Base-by-base conservation (phyloP, 2,888 invertebrate genomes). In the Trichacis sp. region DNA sequence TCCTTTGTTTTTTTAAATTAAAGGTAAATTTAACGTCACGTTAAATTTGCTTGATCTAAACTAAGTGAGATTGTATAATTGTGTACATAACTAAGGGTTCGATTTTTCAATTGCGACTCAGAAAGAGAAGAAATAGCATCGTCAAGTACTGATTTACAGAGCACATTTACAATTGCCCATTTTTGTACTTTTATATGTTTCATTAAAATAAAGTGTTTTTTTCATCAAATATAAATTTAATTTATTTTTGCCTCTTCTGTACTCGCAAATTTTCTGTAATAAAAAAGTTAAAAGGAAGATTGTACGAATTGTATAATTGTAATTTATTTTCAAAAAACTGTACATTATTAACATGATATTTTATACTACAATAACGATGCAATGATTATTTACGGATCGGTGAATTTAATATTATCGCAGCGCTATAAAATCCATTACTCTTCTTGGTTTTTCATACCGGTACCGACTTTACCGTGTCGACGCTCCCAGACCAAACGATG, bases 401-500 rank as follows among this genome's bases (percentile, higher is more conserved):
- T 17, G 5, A 43, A 14, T 24, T 24, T 6, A 11, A 12, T 20
- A 46, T 29, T 4, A 24, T 19, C 14, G 24, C 24, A 12, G 6
- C 11, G 14, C 29, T 24, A 29, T 2, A 46, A 46, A 14, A 14
- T 19, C 24, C 18, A 46, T 12, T 46, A 24, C 4, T 46, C 40
- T 2, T 3, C 14, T 1, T 8, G 2, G 5, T 69, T 68, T 71
- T 88, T 88, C 87, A 88, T 89, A 62, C 91, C 92, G 59, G 86
- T 84, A 65, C 92, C 92, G 46, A 92, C 89, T 11, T 90, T 89
- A 5, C 96, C 96, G 75, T 98, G 91, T 68, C 97, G 91, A 81
- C 96, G 91, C 86, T 99, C 98, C 97, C 97, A 98, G 75, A 98
- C 88, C 90, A 99, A 87, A 71, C 99, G 93, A 87, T 99, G 98